Evolutionary conservation across 2,113 vertebrate genomes (phyloP).

Genomic region (Peromyscus californicus): DNA sequence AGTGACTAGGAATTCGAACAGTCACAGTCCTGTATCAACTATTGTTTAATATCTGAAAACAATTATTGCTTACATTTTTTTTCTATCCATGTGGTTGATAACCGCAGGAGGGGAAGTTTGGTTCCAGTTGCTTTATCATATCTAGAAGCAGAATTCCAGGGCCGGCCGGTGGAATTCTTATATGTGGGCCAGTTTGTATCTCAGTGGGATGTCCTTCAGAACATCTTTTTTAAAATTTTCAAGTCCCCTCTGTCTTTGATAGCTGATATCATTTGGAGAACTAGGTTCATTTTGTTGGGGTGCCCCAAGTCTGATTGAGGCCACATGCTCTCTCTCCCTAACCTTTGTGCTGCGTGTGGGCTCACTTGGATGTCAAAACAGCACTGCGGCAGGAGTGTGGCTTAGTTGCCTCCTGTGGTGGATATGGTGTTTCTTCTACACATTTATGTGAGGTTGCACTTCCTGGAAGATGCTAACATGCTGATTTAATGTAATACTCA

Average conservation of each 20-base stretch:
- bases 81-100: not conserved
- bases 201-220: not conserved
- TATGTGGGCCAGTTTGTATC: not conserved
- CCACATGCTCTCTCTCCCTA: not conserved
- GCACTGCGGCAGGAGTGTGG: not conserved
- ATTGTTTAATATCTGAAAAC: not conserved
- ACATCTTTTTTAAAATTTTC: not conserved
- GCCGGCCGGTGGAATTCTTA: not conserved
- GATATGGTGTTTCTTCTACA: not conserved
- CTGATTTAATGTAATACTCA: not conserved
- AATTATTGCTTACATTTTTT: not conserved
- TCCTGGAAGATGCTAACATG: not conserved
- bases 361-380: not conserved
- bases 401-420: not conserved
- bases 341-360: not conserved
- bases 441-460: not conserved
- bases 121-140: not conserved
- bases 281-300: not conserved
- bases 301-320: not conserved
- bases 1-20: too few relatives aligned
- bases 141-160: not conserved
- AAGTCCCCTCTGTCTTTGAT: not conserved
- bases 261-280: not conserved
- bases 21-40: not conserved
- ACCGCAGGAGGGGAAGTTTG: not conserved